Percentiles rank a stretch among this genome's conserved stretches.
Evolutionary conservation across 1,140 invertebrate species (phyloP).

Genomic region (Solen grandis): DNA sequence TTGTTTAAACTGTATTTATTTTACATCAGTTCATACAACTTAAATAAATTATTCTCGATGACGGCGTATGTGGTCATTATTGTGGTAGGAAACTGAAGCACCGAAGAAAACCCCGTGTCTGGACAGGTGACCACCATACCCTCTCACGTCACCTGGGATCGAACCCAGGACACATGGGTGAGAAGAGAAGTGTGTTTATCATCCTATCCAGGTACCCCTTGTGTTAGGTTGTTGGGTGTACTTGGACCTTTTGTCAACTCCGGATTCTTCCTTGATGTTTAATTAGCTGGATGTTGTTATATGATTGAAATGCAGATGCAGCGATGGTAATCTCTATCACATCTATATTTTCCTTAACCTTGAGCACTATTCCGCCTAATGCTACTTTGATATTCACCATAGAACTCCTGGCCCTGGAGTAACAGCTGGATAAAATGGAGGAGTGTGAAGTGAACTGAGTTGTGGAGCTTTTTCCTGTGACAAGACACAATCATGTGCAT

Average conservation of each 20-base stretch:
- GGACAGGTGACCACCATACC: too few relatives aligned
- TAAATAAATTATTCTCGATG: too few relatives aligned
- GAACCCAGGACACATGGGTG: too few relatives aligned
- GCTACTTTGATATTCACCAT: slow-evolving; percentile 46
- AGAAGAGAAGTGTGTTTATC: neutral
- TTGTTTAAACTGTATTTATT: too few relatives aligned
- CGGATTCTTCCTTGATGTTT: neutral
- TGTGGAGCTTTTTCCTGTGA: too few relatives aligned
- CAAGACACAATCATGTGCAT: too few relatives aligned
- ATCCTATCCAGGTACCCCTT: neutral
- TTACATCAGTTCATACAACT: too few relatives aligned
- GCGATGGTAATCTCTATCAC: neutral
- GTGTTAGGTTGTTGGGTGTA: neutral
- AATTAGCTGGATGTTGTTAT: too few relatives aligned
- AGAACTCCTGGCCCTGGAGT: slow-evolving; percentile 36
- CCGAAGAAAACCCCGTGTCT: neutral
- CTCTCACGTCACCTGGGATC: too few relatives aligned
- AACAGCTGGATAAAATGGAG: too few relatives aligned
- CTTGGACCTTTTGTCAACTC: neutral
- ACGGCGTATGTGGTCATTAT: too few relatives aligned
- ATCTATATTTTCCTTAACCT: slow-evolving; percentile 21
- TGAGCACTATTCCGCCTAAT: slow-evolving; percentile 37
- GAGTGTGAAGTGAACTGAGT: too few relatives aligned
- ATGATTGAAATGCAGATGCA: neutral
- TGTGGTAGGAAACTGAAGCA: neutral